These are phyloP conservation scores for Raphicerus campestris DNA, from an alignment of 2,113 vertebrate genomes.

Conservation along the genomic window DNA sequence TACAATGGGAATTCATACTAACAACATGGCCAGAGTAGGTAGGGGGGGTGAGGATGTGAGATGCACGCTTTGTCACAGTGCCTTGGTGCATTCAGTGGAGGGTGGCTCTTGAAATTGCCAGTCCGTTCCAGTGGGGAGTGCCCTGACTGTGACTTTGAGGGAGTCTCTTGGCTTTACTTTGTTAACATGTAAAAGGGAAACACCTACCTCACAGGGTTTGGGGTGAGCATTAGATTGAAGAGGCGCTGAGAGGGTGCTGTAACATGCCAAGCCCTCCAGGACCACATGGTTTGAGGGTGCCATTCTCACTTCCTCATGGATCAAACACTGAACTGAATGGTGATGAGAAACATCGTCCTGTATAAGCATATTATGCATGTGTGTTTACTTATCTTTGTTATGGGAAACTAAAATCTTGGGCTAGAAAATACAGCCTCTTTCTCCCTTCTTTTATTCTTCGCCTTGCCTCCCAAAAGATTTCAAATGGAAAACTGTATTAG, in stretches of 20 bases:
- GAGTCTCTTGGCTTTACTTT: neutral
- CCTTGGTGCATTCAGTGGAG: neutral
- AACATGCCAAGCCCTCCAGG: neutral
- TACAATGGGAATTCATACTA: neutral
- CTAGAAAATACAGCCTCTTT: neutral
- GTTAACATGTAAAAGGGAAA: neutral
- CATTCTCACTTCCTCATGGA: neutral
- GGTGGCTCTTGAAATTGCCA: neutral
- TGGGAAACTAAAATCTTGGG: neutral
- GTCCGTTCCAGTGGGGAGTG: neutral
- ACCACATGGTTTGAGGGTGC: rapidly evolving
- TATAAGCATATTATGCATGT: too few species aligned
- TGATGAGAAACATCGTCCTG: rapidly evolving
- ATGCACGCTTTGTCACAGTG: neutral
- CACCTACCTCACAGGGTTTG: neutral
- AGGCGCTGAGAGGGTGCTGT: neutral
- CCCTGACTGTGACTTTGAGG: too few species aligned
- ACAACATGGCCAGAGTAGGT: too few species aligned
- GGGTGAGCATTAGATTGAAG: neutral
- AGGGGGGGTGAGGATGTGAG: neutral
- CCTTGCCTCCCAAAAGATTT: neutral
- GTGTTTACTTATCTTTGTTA: neutral
- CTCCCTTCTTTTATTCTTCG: neutral
- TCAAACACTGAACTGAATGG: neutral
- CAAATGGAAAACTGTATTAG: neutral